Evolutionary conservation across 1,140 invertebrate genomes (phyloP).

Genomic region (Calosoma granatense): DNA sequence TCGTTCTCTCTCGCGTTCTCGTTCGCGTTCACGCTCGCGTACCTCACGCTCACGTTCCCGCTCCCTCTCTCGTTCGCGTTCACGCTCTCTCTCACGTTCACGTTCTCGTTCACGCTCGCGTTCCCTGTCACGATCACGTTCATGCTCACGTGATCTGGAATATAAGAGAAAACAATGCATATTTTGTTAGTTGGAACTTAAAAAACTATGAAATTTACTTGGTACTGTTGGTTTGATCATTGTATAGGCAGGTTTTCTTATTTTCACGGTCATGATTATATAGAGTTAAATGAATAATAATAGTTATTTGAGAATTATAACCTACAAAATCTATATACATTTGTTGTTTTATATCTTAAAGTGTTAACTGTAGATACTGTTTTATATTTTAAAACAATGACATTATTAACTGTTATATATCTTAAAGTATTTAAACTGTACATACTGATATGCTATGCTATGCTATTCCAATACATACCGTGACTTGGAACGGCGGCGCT

Average conservation of each 20-base stretch:
- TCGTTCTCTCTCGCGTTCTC: slow-evolving; percentile 23
- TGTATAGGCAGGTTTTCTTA: no score
- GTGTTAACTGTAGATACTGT: no score
- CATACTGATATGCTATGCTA: no score
- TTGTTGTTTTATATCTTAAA: no score
- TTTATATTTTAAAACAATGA: no score
- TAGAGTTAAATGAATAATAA: no score
- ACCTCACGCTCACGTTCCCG: slow-evolving; percentile 35
- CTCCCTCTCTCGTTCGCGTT: slow-evolving; percentile 36
- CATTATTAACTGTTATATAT: no score
- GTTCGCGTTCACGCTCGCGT: slow-evolving; percentile 25
- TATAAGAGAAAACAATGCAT: neutral
- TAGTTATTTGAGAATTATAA: no score
- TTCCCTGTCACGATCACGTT: slow-evolving; percentile 18
- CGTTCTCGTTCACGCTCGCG: slow-evolving; percentile 29
- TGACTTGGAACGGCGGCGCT: slow-evolving; percentile 37
- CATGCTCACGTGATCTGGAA: slow-evolving; percentile 15
- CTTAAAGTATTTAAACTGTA: no score
- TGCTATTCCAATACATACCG: slow-evolving; percentile 32
- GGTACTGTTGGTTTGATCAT: no score
- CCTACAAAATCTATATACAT: no score
- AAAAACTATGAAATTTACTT: neutral
- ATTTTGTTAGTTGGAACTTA: neutral
- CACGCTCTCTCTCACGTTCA: slow-evolving; percentile 32
- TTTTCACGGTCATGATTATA: no score